Conservation (phyloP, 2,797 vertebrate genomes). For the Notoglanidium macrostoma region DNA sequence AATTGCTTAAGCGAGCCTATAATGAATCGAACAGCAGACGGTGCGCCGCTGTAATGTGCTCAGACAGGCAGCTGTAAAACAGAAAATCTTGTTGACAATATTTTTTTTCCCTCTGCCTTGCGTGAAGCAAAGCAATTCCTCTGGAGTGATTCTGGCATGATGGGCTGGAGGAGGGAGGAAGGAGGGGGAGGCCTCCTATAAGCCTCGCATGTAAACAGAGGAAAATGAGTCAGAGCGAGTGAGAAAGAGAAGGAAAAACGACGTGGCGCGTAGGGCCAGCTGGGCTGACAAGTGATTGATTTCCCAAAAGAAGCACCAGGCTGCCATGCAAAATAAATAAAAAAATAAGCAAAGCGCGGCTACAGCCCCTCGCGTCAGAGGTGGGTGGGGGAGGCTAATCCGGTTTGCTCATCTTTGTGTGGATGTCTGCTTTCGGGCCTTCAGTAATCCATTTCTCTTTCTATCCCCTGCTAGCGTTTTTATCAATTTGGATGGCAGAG, state of each 20-base stretch:
- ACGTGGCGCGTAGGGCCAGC: slow-evolving; percentile 45
- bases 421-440: slow-evolving; percentile 51
- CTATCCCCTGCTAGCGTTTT: slow-evolving; percentile 35
- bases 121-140: slow-evolving; percentile 54
- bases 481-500: slow-evolving; percentile 36
- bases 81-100: slow-evolving; percentile 54
- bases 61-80: slow-evolving; percentile 53
- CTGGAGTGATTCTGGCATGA: slow-evolving; percentile 43
- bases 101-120: slow-evolving; percentile 38
- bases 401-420: slow-evolving; percentile 57
- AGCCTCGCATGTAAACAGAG: slow-evolving; percentile 55
- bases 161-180: slow-evolving; percentile 4
- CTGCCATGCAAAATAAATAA: slow-evolving; percentile 6
- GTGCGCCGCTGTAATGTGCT: slow-evolving; percentile 42
- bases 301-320: slow-evolving; percentile 52
- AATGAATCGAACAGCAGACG: slow-evolving; percentile 60
- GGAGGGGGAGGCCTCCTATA: slow-evolving; percentile 32
- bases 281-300: slow-evolving; percentile 54
- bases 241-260: slow-evolving; percentile 35
- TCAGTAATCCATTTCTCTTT: slow-evolving; percentile 54
- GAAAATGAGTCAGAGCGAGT: slow-evolving; percentile 45
- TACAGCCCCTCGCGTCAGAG: slow-evolving; percentile 11
- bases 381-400: slow-evolving; percentile 54
- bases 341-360: neutral
- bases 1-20: slow-evolving; percentile 58